Conservation (phyloP, 2,113 vertebrate genomes). For the Python bivittatus region DNA sequence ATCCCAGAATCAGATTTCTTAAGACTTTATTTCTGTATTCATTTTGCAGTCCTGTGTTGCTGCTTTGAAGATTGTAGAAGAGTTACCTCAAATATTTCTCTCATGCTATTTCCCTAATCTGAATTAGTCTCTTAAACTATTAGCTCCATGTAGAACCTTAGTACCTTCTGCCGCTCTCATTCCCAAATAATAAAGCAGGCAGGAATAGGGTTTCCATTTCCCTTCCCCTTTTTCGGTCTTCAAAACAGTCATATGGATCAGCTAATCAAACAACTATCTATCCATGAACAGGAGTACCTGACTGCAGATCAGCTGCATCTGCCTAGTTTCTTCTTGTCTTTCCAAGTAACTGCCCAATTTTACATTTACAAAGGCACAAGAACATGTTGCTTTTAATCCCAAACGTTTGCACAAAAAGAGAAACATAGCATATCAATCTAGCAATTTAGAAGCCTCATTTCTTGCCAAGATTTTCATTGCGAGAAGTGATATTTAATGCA, state of each 20-base stretch:
- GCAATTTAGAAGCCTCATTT: background rate
- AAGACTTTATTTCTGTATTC: background rate
- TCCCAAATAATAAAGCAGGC: background rate
- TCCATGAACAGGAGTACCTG: background rate
- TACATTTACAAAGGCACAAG: background rate
- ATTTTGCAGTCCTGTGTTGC: background rate
- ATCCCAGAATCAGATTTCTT: background rate
- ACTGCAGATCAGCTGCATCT: background rate
- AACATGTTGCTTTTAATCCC: background rate
- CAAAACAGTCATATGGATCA: background rate
- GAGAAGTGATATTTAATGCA: slow-evolving; percentile 31
- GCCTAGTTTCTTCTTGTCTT: background rate
- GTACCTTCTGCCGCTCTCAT: background rate
- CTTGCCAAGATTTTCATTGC: slow-evolving; percentile 4
- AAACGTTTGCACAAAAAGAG: background rate
- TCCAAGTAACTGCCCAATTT: background rate
- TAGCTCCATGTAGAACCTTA: background rate
- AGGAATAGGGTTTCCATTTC: background rate
- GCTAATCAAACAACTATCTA: background rate
- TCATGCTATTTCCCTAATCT: background rate
- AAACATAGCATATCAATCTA: background rate
- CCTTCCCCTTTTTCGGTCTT: no score
- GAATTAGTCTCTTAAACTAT: background rate
- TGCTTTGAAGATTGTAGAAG: background rate
- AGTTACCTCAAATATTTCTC: background rate